These are phyloP conservation scores for Neosilurus hyrtlii DNA, from an alignment of 2,797 vertebrate genomes.

Conservation along the genomic window DNA sequence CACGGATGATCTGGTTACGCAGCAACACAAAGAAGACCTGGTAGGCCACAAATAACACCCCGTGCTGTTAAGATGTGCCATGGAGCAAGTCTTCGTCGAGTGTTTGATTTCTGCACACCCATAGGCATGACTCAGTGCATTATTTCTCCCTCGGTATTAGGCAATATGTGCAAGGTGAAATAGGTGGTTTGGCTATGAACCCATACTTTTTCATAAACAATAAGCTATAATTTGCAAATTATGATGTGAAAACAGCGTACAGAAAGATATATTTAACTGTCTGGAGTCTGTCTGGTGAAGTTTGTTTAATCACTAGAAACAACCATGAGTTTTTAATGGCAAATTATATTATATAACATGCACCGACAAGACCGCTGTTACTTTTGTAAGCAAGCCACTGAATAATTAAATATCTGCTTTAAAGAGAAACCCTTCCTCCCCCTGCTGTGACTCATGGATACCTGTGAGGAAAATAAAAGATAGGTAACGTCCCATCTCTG, in stretches of 20 bases:
- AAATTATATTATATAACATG: constrained; percentile 35
- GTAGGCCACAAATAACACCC: background rate
- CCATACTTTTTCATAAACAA: background rate
- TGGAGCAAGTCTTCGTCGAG: background rate
- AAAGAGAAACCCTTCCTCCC: constrained; percentile 5
- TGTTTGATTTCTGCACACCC: background rate
- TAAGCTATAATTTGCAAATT: background rate
- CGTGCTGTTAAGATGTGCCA: background rate
- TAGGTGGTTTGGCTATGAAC: background rate
- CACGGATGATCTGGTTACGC: background rate
- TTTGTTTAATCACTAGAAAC: constrained; percentile 22
- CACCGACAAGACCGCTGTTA: constrained; percentile 34
- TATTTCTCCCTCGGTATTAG: background rate
- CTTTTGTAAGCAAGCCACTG: constrained; percentile 14
- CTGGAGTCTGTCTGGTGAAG: constrained; percentile 26
- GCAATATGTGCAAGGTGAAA: background rate
- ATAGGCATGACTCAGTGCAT: background rate
- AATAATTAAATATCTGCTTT: constrained; percentile 30
- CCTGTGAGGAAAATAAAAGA: constrained; percentile 28
- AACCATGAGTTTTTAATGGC: constrained; percentile 25
- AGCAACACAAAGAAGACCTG: background rate
- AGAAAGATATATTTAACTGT: background rate
- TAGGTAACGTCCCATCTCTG: background rate
- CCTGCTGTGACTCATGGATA: constrained; percentile 25
- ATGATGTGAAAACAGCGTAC: background rate